Evolutionary conservation across 2,797 vertebrate species (phyloP).

Genomic region (Sus cebifrons): DNA sequence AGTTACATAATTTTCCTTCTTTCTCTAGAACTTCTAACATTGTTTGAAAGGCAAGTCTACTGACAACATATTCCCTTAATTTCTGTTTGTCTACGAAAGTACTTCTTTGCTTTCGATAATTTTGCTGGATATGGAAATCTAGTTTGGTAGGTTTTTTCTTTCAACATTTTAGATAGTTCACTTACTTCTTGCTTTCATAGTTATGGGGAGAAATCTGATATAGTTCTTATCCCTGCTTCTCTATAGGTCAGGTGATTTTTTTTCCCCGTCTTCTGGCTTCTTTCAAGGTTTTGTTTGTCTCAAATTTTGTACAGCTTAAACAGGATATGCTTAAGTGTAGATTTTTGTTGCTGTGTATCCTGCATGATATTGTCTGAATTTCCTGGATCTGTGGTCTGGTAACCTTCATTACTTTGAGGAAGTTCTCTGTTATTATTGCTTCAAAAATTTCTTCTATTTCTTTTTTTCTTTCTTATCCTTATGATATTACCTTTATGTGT

Average conservation of each 20-base stretch:
- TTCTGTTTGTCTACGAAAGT: conserved; percentile 6
- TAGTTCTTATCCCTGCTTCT: neutral
- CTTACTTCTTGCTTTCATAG: neutral
- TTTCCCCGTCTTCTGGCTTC: neutral
- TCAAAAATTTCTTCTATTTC: neutral
- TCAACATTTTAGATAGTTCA: neutral
- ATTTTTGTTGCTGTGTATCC: neutral
- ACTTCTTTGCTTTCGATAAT: conserved; percentile 4
- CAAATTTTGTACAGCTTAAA: neutral
- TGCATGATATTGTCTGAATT: neutral
- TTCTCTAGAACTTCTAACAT: neutral
- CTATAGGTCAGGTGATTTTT: neutral
- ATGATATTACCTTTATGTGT: neutral
- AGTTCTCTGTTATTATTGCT: neutral
- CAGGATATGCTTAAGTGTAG: neutral
- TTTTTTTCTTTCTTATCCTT: neutral
- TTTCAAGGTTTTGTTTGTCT: neutral
- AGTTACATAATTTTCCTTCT: neutral
- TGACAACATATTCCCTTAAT: neutral
- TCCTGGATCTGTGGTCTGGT: neutral
- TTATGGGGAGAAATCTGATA: neutral
- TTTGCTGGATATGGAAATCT: conserved; percentile 37
- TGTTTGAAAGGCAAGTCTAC: neutral
- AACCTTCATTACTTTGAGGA: neutral
- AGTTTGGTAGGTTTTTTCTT: neutral